Evolutionary conservation across 2,797 vertebrate genomes (phyloP).

Genomic region (Pipistrellus pipistrellus): DNA sequence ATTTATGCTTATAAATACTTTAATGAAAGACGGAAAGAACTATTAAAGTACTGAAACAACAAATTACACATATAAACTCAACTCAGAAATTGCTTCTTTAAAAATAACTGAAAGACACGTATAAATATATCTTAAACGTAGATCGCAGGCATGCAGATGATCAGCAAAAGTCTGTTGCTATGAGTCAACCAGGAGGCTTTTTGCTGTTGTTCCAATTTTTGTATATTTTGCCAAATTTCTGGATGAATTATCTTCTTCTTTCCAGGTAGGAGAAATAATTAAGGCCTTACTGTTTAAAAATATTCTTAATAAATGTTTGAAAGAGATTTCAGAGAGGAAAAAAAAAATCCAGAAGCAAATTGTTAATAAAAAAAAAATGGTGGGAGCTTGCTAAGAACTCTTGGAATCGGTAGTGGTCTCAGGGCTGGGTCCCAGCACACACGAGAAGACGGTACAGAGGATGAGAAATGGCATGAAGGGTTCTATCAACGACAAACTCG

Average conservation of each 20-base stretch:
- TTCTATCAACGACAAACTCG: not conserved
- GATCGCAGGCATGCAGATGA: not conserved
- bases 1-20: not conserved
- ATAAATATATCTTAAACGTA: not conserved
- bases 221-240: not conserved
- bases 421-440: not conserved
- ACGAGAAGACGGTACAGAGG: not conserved
- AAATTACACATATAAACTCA: not conserved
- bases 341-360: constrained; percentile 21
- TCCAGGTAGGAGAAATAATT: not conserved
- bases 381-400: not conserved
- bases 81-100: not conserved
- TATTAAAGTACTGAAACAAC: constrained; percentile 6
- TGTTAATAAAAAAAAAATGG: not conserved
- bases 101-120: not conserved
- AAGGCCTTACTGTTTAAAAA: constrained; percentile 9
- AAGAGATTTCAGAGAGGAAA: constrained; percentile 33
- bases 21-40: not conserved
- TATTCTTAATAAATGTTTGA: constrained; percentile 34
- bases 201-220: constrained; percentile 28
- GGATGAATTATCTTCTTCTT: constrained; percentile 24
- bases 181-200: not conserved
- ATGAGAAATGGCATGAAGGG: not conserved
- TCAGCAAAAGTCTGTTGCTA: not conserved
- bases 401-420: not conserved